Conservation (phyloP, 2,888 invertebrate genomes). For the Agrilus cyanescens region DNA sequence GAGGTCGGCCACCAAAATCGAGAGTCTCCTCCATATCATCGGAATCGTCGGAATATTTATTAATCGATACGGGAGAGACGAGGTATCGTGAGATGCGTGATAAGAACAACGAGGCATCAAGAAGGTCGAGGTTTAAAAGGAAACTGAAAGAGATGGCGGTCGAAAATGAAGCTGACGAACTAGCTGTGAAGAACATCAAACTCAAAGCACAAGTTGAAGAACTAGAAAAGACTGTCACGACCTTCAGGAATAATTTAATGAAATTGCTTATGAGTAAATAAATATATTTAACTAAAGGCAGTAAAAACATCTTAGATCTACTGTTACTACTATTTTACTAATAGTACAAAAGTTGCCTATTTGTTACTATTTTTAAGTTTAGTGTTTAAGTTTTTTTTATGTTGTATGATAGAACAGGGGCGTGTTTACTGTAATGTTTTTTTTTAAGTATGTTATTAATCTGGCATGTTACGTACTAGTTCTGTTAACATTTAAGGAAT, state of each 20-base stretch:
- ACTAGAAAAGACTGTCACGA: conserved; percentile 54
- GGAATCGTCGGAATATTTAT: conserved; percentile 26
- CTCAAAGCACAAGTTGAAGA: conserved; percentile 53
- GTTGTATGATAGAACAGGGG: not conserved
- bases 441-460: too few species aligned
- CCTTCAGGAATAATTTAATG: conserved; percentile 53
- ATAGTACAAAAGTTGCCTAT: not conserved
- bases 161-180: conserved; percentile 36
- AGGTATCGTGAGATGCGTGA: conserved; percentile 59
- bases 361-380: not conserved
- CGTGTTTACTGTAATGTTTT: too few species aligned
- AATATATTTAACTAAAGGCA: conserved; percentile 2
- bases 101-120: conserved; percentile 69
- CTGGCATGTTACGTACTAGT: too few species aligned
- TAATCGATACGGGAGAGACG: conserved; percentile 33
- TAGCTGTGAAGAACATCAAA: conserved; percentile 51
- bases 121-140: conserved; percentile 60
- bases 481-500: not conserved
- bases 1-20: conserved; percentile 46
- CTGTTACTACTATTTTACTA: not conserved
- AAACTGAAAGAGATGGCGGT: conserved; percentile 45
- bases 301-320: not conserved
- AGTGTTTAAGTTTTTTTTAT: not conserved
- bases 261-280: conserved; percentile 43
- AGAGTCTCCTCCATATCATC: conserved; percentile 34